phyloP scores from a whole-genome alignment of 1,140 invertebrate genomes.

The Brachionus manjavacas region DNA sequence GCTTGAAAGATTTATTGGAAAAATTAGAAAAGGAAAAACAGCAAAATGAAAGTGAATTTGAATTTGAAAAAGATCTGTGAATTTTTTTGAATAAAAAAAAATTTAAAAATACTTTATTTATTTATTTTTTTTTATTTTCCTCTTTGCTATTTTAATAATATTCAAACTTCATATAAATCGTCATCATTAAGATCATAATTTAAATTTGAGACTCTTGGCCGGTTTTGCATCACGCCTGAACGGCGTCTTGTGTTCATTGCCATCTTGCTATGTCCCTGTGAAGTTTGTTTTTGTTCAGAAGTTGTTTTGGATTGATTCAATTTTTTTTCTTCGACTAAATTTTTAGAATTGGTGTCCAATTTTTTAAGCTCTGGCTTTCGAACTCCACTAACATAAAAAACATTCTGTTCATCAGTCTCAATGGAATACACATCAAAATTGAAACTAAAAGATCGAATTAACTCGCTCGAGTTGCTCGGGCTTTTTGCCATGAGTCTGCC shows the following conservation, averaged over 20 bases:
- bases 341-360: not conserved
- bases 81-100: not conserved
- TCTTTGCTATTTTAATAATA: not conserved
- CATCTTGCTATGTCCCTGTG: not conserved
- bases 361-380: not conserved
- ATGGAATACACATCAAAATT: slow-evolving; percentile 39
- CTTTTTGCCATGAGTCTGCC: not conserved
- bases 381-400: slow-evolving; percentile 20
- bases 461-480: not conserved
- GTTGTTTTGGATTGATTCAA: not conserved
- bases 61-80: slow-evolving; percentile 13
- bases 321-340: not conserved
- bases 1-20: slow-evolving; percentile 22
- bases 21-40: slow-evolving; percentile 19
- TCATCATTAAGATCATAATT: slow-evolving; percentile 2
- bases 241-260: not conserved
- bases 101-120: not conserved
- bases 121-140: not conserved
- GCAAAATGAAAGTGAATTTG: not conserved
- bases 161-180: not conserved
- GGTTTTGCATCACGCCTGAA: not conserved
- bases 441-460: slow-evolving; percentile 5
- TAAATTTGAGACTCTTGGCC: not conserved
- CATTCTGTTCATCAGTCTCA: slow-evolving; percentile 1
- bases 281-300: not conserved